These are phyloP conservation scores for Hormaphis cornu DNA, from an alignment of 1,140 invertebrate genomes.

Conservation along the genomic window DNA sequence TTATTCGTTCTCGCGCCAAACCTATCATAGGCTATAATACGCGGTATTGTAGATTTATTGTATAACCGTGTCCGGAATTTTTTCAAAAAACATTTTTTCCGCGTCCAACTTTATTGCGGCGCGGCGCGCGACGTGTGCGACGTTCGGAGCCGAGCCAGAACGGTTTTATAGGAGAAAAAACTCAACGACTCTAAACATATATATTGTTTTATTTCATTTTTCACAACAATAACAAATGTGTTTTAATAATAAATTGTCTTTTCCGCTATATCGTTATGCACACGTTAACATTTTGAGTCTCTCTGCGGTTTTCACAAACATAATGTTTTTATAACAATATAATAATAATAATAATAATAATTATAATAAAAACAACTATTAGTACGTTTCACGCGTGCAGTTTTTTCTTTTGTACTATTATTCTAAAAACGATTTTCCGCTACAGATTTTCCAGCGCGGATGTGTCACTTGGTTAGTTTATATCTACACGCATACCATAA, in stretches of 20 bases:
- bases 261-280: conserved; percentile 9
- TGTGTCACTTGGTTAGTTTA: not conserved
- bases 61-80: no score
- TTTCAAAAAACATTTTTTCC: not conserved
- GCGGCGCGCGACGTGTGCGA: not conserved
- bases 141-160: not conserved
- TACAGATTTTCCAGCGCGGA: not conserved
- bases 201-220: conserved; percentile 6
- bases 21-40: no score
- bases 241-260: no score
- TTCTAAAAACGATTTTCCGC: conserved; percentile 9
- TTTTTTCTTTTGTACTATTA: not conserved
- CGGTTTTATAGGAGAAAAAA: not conserved
- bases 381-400: not conserved
- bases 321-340: no score
- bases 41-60: no score
- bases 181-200: not conserved
- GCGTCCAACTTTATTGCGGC: not conserved
- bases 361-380: no score
- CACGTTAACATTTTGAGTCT: conserved; percentile 10
- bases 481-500: no score
- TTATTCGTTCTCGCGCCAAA: no score
- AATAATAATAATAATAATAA: no score
- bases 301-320: not conserved
- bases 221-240: not conserved